Conservation (phyloP, 2,113 vertebrate species). For the Indicator maculatus region DNA sequence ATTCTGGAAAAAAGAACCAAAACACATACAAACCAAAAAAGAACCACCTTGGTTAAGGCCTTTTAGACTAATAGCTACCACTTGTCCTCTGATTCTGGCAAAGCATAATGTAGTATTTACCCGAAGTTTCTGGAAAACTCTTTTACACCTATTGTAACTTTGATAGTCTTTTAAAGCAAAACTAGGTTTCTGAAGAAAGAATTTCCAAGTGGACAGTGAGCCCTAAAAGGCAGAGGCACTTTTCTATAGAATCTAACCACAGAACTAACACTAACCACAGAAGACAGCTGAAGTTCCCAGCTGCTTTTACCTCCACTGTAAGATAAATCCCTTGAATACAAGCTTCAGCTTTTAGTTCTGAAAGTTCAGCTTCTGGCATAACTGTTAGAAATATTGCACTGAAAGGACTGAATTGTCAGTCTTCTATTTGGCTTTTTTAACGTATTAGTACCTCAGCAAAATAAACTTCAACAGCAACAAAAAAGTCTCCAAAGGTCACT, state of each 20-base stretch:
- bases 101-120: neutral
- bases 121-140: neutral
- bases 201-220: neutral
- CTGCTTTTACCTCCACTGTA: neutral
- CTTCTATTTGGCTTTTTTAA: conserved; percentile 7
- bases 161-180: neutral
- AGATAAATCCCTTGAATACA: neutral
- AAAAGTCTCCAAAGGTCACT: conserved; percentile 62
- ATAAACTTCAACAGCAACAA: conserved; percentile 20
- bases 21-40: too few relatives aligned
- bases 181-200: neutral
- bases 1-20: neutral
- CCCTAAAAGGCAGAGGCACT: neutral
- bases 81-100: neutral
- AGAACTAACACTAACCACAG: neutral
- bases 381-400: neutral
- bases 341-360: neutral
- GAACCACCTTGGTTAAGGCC: neutral
- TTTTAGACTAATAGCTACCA: neutral
- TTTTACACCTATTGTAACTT: neutral
- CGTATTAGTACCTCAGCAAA: neutral
- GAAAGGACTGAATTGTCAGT: neutral
- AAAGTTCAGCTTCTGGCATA: neutral
- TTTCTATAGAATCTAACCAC: neutral
- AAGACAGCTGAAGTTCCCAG: neutral